phyloP scores from a whole-genome alignment of 2,888 invertebrate species.

The Ophion ellenae region DNA sequence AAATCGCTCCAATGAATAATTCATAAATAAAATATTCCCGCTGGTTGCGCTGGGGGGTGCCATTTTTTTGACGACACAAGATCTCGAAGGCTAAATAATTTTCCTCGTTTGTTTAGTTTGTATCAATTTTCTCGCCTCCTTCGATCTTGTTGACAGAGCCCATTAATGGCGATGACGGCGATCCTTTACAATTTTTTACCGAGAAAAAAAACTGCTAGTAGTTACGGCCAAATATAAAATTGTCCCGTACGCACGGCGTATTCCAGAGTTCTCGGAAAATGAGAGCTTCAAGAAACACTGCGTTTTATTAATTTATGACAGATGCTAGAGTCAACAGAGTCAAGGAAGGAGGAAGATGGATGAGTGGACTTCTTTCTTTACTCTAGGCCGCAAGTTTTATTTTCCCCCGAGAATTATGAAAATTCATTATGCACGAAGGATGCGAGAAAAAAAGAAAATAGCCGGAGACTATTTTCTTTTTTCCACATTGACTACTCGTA shows the following conservation, averaged over 20 bases:
- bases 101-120: not conserved
- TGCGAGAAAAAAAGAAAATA: not conserved
- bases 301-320: slow-evolving; percentile 16
- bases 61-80: not conserved
- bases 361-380: slow-evolving; percentile 9
- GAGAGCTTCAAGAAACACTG: slow-evolving; percentile 14
- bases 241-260: not conserved
- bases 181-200: not conserved
- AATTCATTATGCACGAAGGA: not conserved
- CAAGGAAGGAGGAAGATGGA: slow-evolving; percentile 11
- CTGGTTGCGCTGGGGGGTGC: not conserved
- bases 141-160: slow-evolving; percentile 5
- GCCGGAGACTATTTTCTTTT: not conserved
- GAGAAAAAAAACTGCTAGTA: not conserved
- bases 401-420: not conserved
- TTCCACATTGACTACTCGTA: too few relatives aligned
- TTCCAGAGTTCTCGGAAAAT: slow-evolving; percentile 25
- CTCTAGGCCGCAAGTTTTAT: too few relatives aligned
- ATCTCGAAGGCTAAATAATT: not conserved
- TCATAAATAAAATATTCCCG: not conserved
- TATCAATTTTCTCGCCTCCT: not conserved
- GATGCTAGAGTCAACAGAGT: slow-evolving; percentile 36
- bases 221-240: slow-evolving; percentile 14
- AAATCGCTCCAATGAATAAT: too few relatives aligned
- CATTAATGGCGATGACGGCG: slow-evolving; percentile 4